A percentile compares a stretch with the other conserved stretches of the same genome.
These are phyloP conservation scores for Gambelia wislizenii DNA, from an alignment of 2,797 vertebrate species.

Conservation along the genomic window DNA sequence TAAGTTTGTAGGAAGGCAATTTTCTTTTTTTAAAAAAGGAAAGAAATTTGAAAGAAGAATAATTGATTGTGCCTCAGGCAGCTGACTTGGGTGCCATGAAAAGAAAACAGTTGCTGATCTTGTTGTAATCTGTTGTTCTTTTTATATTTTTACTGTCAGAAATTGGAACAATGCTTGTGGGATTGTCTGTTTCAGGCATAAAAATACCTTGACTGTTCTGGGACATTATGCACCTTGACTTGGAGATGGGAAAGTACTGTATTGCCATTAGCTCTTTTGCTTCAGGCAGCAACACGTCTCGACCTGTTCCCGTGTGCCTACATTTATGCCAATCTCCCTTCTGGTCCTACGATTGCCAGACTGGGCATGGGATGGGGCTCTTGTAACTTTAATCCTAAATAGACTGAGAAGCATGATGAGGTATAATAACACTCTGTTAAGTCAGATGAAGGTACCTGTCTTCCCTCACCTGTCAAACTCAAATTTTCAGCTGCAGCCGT, in stretches of 20 bases:
- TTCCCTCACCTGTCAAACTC: too few relatives aligned
- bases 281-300: neutral
- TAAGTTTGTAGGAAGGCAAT: too few relatives aligned
- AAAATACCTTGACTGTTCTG: neutral
- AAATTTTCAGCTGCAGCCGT: too few relatives aligned
- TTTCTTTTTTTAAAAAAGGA: too few relatives aligned
- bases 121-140: neutral
- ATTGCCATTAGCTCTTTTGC: neutral
- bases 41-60: neutral
- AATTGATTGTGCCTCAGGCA: neutral
- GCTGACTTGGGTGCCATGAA: neutral
- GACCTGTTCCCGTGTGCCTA: neutral
- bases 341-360: neutral
- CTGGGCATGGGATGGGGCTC: too few relatives aligned
- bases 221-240: neutral
- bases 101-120: too few relatives aligned
- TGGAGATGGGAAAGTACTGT: too few relatives aligned
- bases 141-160: neutral
- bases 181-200: neutral
- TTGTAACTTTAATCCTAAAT: too few relatives aligned
- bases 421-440: too few relatives aligned
- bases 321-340: neutral
- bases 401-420: too few relatives aligned
- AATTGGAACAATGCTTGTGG: neutral
- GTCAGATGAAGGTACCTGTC: too few relatives aligned